Base-by-base conservation (phyloP, 2,888 invertebrate genomes). In the Torymus auratus region DNA sequence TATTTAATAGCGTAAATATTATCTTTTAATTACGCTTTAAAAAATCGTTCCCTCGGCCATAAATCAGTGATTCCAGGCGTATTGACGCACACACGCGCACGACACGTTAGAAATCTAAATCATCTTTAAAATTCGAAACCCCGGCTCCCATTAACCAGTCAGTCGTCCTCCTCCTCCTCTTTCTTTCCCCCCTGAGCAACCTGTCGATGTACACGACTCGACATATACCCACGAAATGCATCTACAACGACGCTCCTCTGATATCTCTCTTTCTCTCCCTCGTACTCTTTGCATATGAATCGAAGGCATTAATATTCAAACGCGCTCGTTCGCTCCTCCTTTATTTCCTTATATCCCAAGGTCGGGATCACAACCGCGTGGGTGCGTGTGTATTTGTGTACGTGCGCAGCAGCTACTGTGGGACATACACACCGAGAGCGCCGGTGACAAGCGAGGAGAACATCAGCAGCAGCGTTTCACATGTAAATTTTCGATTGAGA, bases 401-500 rank as follows among this genome's bases (percentile, higher is more conserved):
- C 58, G 52, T 20, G 2, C 56, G 12, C 58, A 12, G 17, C 41
- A 41, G 75, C 75, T 80, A 80, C 80, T 65, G 75, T 80, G 28
- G 74, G 53, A 79, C 17, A 74, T 65, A 53, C 56, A 17, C 50
- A 74, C 17, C 52, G 79, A 79, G 64, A 55, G 58, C n/a, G 62
- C 20, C 12, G 14, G 41, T 2, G 41, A 73, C 20, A 62, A 69
- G 64, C 12, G 15, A 70, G 41, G 28, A 73, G 73, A 68, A 50
- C 13, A 65, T 56, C 55, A 65, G 60, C 65, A 41, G 78, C 52
- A 61, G 68, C 81, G 81, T 20, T 20, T 77, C 77, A 77, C 72
- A 77, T 81, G 81, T 81, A 73, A 77, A 81, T 77, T 77, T 77
- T 73, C 64, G 76, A 81, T 77, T 73, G 74, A 78, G 81, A 78